Conservation (phyloP, 2,113 vertebrate species). For the Beaufortia kweichowensis region DNA sequence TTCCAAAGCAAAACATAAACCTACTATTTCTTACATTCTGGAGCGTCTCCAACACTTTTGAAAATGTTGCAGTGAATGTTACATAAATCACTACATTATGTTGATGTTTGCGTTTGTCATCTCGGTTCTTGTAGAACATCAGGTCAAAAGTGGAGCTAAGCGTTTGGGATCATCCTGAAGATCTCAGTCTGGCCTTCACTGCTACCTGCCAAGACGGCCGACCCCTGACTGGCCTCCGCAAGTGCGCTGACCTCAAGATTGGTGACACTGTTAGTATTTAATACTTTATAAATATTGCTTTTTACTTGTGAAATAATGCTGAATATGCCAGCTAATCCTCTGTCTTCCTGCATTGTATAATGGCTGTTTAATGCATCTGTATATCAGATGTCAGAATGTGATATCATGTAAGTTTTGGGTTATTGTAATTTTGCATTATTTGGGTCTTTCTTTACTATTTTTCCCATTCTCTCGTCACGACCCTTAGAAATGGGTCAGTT, state of each 20-base stretch:
- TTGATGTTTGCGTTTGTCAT: neutral
- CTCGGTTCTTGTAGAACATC: constrained; percentile 80
- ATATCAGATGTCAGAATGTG: too few species aligned
- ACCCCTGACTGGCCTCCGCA: constrained; percentile 85
- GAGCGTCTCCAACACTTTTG: neutral
- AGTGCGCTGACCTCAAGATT: constrained; percentile 91
- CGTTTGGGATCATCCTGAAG: constrained; percentile 91
- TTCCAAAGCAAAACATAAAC: neutral
- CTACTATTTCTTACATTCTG: neutral
- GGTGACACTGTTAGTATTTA: constrained; percentile 90
- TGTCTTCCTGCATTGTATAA: neutral
- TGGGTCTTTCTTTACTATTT: too few species aligned
- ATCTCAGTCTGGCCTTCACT: constrained; percentile 87
- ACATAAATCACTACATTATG: neutral
- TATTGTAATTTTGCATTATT: too few species aligned
- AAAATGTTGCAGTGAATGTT: constrained; percentile 1
- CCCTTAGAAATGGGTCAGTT: too few species aligned
- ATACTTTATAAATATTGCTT: neutral
- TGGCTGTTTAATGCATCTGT: too few species aligned
- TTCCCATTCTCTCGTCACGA: too few species aligned
- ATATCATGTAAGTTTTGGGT: too few species aligned
- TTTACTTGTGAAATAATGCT: neutral
- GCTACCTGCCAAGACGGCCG: constrained; percentile 92
- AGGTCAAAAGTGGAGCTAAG: constrained; percentile 96
- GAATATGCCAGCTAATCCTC: neutral